Conservation (phyloP, 2,888 invertebrate genomes). For the Hydrotaea diabolus region DNA sequence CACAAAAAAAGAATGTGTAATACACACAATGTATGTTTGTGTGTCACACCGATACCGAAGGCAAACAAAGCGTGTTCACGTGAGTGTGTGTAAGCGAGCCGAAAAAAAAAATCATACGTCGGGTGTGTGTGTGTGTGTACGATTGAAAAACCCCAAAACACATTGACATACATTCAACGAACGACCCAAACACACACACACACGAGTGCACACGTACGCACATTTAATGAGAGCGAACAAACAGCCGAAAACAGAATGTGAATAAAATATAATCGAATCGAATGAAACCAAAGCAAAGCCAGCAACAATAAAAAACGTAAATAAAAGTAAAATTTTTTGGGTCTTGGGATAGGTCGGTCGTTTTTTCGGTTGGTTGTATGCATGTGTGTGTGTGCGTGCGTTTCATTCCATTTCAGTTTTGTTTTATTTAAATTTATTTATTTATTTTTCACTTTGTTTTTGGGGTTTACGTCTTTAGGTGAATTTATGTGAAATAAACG, state of each 20-base stretch:
- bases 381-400: slow-evolving; percentile 3
- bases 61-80: background rate
- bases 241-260: slow-evolving; percentile 5
- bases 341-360: slow-evolving; percentile 71
- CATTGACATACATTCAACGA: slow-evolving; percentile 62
- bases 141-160: slow-evolving; percentile 64
- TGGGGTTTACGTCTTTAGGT: background rate
- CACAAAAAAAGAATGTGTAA: slow-evolving; percentile 32
- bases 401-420: slow-evolving; percentile 12
- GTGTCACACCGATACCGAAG: slow-evolving; percentile 56
- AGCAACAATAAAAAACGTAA: slow-evolving; percentile 37
- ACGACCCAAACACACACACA: slow-evolving; percentile 11
- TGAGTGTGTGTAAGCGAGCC: background rate
- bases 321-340: slow-evolving; percentile 64
- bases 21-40: slow-evolving; percentile 57
- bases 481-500: slow-evolving; percentile 46
- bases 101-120: slow-evolving; percentile 27
- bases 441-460: too few relatives aligned
- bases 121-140: slow-evolving; percentile 7
- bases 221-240: slow-evolving; percentile 22
- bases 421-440: background rate
- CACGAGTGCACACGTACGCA: too few relatives aligned
- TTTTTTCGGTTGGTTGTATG: slow-evolving; percentile 36
- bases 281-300: slow-evolving; percentile 3
- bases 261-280: slow-evolving; percentile 30